Conservation (phyloP, 2,888 invertebrate genomes). For the Megamerina dolium region DNA sequence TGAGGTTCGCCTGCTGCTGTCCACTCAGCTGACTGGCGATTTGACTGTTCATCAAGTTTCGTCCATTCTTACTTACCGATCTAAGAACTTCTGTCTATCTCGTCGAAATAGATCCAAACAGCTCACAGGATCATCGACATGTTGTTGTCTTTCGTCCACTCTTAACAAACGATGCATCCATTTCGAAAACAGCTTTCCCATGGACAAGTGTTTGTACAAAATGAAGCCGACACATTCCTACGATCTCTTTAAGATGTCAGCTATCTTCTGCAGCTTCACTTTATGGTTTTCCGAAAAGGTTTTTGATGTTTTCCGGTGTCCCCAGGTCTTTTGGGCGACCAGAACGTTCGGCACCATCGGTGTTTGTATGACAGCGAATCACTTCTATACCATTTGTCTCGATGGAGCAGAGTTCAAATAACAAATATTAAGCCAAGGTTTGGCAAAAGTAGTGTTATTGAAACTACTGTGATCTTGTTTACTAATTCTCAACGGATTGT, state of each 20-base stretch:
- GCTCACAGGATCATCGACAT: neutral
- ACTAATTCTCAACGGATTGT: too few relatives aligned
- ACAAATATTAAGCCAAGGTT: neutral
- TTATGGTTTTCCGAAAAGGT: neutral
- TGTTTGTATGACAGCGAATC: neutral
- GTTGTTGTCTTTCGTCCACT: neutral
- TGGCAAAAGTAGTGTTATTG: neutral
- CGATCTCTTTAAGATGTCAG: neutral
- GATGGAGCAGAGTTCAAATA: neutral
- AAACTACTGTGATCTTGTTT: too few relatives aligned
- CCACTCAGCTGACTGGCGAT: neutral
- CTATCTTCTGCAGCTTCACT: neutral
- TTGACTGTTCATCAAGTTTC: neutral
- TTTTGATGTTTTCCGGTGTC: neutral
- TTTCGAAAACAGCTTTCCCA: too few relatives aligned
- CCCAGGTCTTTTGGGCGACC: neutral
- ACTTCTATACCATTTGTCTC: neutral
- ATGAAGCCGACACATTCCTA: neutral
- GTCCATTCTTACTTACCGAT: neutral
- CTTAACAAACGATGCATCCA: neutral
- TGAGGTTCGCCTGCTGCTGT: too few relatives aligned
- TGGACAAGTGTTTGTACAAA: neutral
- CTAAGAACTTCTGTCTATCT: neutral
- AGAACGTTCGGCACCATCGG: neutral
- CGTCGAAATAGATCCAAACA: neutral